phyloP scores from a whole-genome alignment of 1,140 invertebrate genomes.

The Drosophila serrata region DNA sequence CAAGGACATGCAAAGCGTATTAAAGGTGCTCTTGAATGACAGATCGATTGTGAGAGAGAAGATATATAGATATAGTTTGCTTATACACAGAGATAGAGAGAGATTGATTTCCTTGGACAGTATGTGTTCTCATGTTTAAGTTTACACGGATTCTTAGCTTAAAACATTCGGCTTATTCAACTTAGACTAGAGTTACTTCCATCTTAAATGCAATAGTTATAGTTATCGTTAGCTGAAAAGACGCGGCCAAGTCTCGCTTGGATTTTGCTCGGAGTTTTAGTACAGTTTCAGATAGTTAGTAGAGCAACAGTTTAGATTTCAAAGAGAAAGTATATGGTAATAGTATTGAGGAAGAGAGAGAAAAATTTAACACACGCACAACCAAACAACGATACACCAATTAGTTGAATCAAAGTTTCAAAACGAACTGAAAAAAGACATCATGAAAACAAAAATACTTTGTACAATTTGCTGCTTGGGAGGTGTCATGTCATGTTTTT shows the following conservation, averaged over 20 bases:
- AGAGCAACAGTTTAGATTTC: constrained; percentile 44
- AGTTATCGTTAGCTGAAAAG: constrained; percentile 68
- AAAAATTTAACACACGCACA: constrained; percentile 83
- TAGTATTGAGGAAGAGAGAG: constrained; percentile 56
- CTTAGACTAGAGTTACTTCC: constrained; percentile 59
- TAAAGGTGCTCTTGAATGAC: constrained; percentile 14
- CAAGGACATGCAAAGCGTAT: constrained; percentile 43
- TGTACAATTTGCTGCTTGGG: constrained; percentile 55
- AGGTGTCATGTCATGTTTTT: constrained; percentile 26
- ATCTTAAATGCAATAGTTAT: constrained; percentile 63
- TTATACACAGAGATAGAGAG: constrained; percentile 4
- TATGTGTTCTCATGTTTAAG: constrained; percentile 76
- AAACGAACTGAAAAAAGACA: constrained; percentile 32
- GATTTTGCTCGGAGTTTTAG: constrained; percentile 35
- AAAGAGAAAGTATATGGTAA: constrained; percentile 44
- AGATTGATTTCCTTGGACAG: constrained; percentile 27
- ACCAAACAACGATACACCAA: constrained; percentile 80
- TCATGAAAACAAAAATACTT: constrained; percentile 52
- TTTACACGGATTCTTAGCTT: constrained; percentile 73
- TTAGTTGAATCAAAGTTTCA: constrained; percentile 50
- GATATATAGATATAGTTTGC: constrained; percentile 14
- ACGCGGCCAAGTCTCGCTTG: constrained; percentile 37
- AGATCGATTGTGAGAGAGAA: constrained; percentile 18
- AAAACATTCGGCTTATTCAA: constrained; percentile 51
- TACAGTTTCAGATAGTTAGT: constrained; percentile 42